phyloP scores from a whole-genome alignment of 2,113 vertebrate species.

The Setophaga coronata region DNA sequence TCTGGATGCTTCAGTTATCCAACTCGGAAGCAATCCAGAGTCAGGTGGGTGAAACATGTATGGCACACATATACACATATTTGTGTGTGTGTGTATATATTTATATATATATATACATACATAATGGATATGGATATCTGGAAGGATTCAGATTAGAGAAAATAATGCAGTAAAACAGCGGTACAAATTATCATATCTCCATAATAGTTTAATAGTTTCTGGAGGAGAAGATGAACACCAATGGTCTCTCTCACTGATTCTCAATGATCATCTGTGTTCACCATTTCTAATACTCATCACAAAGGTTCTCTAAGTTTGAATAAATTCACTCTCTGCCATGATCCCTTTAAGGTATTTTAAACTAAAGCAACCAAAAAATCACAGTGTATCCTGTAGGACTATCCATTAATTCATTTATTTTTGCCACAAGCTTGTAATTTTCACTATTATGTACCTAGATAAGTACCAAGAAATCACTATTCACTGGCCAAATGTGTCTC shows the following conservation, averaged over 20 bases:
- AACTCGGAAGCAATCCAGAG: background rate
- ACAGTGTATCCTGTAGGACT: background rate
- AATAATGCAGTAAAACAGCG: background rate
- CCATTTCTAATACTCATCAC: background rate
- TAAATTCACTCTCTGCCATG: background rate
- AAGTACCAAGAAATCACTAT: constrained; percentile 17
- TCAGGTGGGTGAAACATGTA: background rate
- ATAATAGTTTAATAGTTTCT: background rate
- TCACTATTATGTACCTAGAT: constrained; percentile 28
- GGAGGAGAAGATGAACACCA: background rate
- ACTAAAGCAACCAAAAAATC: background rate
- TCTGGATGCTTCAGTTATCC: background rate
- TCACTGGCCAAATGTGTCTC: constrained; percentile 15
- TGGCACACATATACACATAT: fast-evolving
- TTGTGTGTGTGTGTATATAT: too few relatives aligned
- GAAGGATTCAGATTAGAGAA: background rate
- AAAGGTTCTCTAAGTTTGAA: background rate
- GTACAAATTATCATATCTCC: background rate
- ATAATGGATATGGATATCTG: background rate
- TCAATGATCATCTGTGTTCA: background rate
- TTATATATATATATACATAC: background rate
- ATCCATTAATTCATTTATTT: background rate
- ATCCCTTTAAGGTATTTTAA: background rate
- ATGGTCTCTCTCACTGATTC: background rate
- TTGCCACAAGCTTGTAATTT: constrained; percentile 31